A percentile compares a stretch with the other conserved stretches of the same genome.
These are phyloP conservation scores for Euura lappo DNA, from an alignment of 1,140 invertebrate genomes.

Conservation along the genomic window DNA sequence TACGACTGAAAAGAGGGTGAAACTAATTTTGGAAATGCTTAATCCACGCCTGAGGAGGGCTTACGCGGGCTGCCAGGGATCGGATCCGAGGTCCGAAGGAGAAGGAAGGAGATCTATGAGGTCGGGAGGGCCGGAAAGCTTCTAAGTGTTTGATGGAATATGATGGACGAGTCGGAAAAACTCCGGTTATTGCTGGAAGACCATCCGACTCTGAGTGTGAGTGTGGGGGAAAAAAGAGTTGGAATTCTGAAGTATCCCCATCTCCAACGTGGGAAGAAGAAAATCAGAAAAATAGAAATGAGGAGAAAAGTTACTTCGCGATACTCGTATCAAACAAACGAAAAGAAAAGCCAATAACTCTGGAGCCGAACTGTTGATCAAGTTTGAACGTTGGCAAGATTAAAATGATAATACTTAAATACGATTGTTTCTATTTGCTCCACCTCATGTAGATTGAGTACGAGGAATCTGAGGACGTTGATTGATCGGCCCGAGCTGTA, in stretches of 20 bases:
- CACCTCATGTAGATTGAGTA: too few species aligned
- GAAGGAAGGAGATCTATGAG: slow-evolving; percentile 33
- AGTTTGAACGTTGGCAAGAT: too few species aligned
- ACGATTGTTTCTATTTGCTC: too few species aligned
- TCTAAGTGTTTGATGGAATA: slow-evolving; percentile 47
- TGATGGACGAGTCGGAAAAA: slow-evolving; percentile 46
- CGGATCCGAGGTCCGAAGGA: background rate
- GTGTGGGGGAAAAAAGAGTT: slow-evolving; percentile 6
- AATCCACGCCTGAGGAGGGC: background rate
- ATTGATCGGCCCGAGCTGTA: too few species aligned
- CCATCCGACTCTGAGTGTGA: background rate
- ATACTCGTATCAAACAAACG: too few species aligned
- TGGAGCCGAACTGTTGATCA: too few species aligned
- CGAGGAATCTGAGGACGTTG: too few species aligned
- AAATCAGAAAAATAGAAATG: background rate
- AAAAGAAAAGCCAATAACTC: too few species aligned
- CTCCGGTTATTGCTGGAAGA: slow-evolving; percentile 38
- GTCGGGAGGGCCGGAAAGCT: slow-evolving; percentile 30
- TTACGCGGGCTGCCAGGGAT: background rate
- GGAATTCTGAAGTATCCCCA: slow-evolving; percentile 24
- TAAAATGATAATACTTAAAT: too few species aligned
- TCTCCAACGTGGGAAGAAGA: background rate
- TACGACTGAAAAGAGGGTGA: background rate
- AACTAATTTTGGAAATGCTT: slow-evolving; percentile 13
- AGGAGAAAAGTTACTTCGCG: too few species aligned